Evolutionary conservation across 2,797 vertebrate genomes (phyloP).

Genomic region (Gambusia yucatana): DNA sequence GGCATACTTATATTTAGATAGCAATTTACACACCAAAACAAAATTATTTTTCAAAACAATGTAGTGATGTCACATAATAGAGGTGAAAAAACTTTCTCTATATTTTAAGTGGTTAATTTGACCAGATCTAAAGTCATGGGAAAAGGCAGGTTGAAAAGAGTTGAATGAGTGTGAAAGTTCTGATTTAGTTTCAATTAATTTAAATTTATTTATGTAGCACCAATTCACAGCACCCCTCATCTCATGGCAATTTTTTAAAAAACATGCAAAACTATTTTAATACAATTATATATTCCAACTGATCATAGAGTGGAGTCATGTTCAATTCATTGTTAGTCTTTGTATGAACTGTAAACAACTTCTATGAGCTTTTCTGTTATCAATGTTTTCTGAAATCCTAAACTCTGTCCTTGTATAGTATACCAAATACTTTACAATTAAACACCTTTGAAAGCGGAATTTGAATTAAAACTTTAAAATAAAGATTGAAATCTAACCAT

Average conservation of each 20-base stretch:
- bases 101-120: neutral
- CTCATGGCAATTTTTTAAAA: neutral
- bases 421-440: neutral
- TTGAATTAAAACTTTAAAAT: neutral
- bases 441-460: neutral
- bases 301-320: neutral
- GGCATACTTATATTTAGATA: neutral
- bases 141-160: neutral
- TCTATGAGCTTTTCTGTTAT: neutral
- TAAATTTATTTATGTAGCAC: neutral
- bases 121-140: neutral
- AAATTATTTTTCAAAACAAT: neutral
- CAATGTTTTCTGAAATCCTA: neutral
- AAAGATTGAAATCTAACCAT: neutral
- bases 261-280: neutral
- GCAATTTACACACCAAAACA: neutral
- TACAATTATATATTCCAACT: neutral
- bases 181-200: neutral
- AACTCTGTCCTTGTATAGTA: neutral
- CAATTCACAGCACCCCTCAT: neutral
- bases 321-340: neutral
- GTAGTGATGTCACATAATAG: neutral
- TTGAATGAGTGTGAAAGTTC: neutral
- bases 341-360: neutral
- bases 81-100: neutral